Conservation (phyloP, 2,888 invertebrate genomes). For the Clivina fossor region DNA sequence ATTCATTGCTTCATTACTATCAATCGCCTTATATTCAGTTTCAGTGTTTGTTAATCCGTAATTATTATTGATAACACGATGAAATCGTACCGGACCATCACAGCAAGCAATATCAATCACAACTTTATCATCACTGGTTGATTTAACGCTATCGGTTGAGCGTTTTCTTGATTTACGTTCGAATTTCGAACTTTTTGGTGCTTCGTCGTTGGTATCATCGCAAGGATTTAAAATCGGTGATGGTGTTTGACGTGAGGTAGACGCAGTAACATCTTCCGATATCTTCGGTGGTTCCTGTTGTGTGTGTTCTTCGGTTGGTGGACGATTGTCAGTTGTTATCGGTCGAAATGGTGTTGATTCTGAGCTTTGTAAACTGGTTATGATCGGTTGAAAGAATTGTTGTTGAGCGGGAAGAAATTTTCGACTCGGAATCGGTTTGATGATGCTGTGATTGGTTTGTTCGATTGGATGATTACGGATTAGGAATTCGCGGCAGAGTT, state of each 20-base stretch:
- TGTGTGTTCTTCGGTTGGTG: background rate
- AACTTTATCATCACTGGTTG: constrained; percentile 54
- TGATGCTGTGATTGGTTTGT: constrained; percentile 45
- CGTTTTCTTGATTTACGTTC: constrained; percentile 23
- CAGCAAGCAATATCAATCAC: constrained; percentile 88
- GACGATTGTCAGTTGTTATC: constrained; percentile 35
- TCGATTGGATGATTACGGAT: constrained; percentile 56
- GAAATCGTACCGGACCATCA: constrained; percentile 87
- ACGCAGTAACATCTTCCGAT: too few species aligned
- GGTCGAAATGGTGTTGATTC: constrained; percentile 49
- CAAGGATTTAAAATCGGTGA: constrained; percentile 29
- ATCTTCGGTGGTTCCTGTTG: constrained; percentile 25
- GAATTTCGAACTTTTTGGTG: constrained; percentile 24
- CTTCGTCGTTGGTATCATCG: constrained; percentile 26
- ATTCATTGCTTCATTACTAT: constrained; percentile 49
- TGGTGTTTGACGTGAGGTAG: constrained; percentile 27
- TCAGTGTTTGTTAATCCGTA: constrained; percentile 57
- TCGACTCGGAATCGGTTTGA: constrained; percentile 61
- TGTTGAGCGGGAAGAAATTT: constrained; percentile 47
- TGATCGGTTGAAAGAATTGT: constrained; percentile 44
- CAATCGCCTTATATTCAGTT: constrained; percentile 27
- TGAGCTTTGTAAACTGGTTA: constrained; percentile 44
- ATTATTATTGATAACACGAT: constrained; percentile 80
- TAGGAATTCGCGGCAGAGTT: constrained; percentile 66
- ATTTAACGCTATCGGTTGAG: constrained; percentile 26